These are phyloP conservation scores for Brachionus angularis DNA, from an alignment of 1,140 invertebrate species.

Conservation along the genomic window DNA sequence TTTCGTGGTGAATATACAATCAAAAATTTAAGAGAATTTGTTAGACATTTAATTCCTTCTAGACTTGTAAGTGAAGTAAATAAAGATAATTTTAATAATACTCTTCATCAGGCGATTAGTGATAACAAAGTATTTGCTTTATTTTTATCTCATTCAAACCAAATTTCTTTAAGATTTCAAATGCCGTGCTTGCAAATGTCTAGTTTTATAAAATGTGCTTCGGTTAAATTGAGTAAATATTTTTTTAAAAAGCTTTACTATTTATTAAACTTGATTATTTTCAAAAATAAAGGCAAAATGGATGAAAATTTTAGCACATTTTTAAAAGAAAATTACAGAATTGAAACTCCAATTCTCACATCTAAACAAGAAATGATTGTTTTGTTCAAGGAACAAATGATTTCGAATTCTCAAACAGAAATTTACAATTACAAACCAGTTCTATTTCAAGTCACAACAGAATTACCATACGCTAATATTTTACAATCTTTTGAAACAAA, in stretches of 20 bases:
- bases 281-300: not conserved
- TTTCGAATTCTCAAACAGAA: not conserved
- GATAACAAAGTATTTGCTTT: constrained; percentile 38
- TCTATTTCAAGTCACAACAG: not conserved
- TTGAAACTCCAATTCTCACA: not conserved
- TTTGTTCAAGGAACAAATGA: constrained; percentile 28
- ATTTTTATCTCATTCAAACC: constrained; percentile 14
- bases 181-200: constrained; percentile 42
- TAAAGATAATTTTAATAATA: constrained; percentile 27
- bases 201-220: not conserved
- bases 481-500: constrained; percentile 7
- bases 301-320: not conserved
- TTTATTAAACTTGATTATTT: not conserved
- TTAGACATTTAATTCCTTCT: constrained; percentile 50
- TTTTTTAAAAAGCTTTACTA: no score
- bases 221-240: not conserved
- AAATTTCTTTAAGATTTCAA: constrained; percentile 24
- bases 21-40: constrained; percentile 51
- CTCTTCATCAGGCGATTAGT: not conserved
- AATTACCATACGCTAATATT: not conserved
- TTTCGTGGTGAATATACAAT: constrained; percentile 49
- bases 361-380: constrained; percentile 25
- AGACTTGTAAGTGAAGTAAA: constrained; percentile 46
- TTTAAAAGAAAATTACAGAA: not conserved
- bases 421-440: not conserved